Percentiles rank a stretch among this genome's conserved stretches.
These are phyloP conservation scores for Triplophysa siluroides DNA, from an alignment of 2,113 vertebrate genomes.

Conservation along the genomic window DNA sequence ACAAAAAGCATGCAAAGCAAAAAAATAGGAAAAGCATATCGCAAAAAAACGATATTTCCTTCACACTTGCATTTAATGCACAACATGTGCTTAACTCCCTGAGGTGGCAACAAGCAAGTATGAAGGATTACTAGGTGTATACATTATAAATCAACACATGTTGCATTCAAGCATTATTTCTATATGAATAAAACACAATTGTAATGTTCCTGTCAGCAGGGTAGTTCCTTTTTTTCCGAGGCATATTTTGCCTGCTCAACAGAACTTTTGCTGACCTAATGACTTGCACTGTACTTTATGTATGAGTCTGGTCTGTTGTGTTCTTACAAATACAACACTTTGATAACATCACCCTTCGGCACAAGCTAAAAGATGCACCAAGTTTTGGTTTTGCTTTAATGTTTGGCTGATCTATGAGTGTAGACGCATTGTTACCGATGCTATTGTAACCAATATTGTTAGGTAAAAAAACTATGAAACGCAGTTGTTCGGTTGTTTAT, in stretches of 20 bases:
- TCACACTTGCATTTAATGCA: constrained; percentile 3
- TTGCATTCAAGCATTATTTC: neutral
- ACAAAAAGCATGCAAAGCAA: constrained; percentile 62
- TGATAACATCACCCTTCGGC: too few relatives aligned
- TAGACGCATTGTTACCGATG: too few relatives aligned
- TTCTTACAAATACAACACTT: neutral
- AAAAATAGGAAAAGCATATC: constrained; percentile 39
- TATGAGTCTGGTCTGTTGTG: neutral
- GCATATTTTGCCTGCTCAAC: neutral
- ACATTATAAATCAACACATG: neutral
- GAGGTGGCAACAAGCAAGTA: neutral
- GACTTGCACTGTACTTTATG: constrained; percentile 43
- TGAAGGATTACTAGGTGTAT: neutral
- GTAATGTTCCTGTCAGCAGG: constrained; percentile 20
- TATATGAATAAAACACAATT: neutral
- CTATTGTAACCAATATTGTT: too few relatives aligned
- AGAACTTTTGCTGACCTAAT: constrained; percentile 13
- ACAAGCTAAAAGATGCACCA: too few relatives aligned
- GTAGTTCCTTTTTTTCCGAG: too few relatives aligned
- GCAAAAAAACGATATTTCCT: constrained; percentile 16
- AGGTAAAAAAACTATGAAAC: too few relatives aligned
- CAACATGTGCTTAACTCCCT: neutral
- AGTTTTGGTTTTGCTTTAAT: too few relatives aligned
- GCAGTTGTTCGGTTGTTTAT: too few relatives aligned
- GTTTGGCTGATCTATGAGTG: too few relatives aligned